These are phyloP conservation scores for Netta rufina DNA, from an alignment of 2,797 vertebrate species.

Conservation along the genomic window DNA sequence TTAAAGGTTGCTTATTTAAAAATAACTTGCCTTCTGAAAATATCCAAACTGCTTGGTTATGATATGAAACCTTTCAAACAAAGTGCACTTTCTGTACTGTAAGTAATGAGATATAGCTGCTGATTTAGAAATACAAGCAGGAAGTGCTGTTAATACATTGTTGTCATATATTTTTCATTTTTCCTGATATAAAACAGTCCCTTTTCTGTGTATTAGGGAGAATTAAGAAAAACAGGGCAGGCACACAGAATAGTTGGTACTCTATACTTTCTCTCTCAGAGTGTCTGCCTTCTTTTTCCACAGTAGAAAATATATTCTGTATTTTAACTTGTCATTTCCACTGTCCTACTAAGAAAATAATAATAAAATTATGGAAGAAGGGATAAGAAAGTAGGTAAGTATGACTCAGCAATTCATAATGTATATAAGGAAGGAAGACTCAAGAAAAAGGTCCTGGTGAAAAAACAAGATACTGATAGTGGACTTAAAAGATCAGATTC, in stretches of 20 bases:
- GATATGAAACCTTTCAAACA: constrained; percentile 39
- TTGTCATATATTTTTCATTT: constrained; percentile 45
- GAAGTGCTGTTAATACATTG: constrained; percentile 24
- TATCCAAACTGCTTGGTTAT: constrained; percentile 42
- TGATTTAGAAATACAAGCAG: constrained; percentile 42
- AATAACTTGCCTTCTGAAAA: constrained; percentile 38
- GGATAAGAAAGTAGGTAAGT: not conserved
- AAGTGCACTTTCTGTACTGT: constrained; percentile 27
- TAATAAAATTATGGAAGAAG: not conserved
- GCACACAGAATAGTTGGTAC: not conserved
- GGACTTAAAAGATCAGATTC: not conserved
- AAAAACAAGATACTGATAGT: not conserved
- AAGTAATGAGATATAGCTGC: constrained; percentile 4
- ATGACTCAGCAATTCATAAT: not conserved
- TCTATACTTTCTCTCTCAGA: not conserved
- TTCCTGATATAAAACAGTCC: not conserved
- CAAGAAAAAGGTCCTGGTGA: not conserved
- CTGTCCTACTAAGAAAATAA: not conserved
- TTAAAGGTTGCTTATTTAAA: constrained; percentile 33
- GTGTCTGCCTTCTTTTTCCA: not conserved
- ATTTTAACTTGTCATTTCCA: not conserved
- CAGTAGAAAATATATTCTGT: not conserved
- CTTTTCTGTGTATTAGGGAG: not conserved
- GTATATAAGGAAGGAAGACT: not conserved
- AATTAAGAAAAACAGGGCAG: not conserved